Base-by-base conservation (phyloP, 1,140 invertebrate species). In the Palaemon carinicauda region DNA sequence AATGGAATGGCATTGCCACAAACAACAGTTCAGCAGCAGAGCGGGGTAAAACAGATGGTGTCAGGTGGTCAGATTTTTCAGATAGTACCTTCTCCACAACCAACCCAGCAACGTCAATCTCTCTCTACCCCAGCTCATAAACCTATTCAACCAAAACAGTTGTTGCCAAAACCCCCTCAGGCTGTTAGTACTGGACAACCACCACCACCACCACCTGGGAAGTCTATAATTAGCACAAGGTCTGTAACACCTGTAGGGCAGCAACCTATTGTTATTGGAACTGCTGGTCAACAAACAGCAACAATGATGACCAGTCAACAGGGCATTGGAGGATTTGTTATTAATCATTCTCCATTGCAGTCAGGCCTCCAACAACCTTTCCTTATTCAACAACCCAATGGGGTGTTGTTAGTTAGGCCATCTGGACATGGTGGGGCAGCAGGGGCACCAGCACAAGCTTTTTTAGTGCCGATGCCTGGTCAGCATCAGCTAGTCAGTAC, bases 1-100 rank as follows among this genome's bases (percentile, higher is more conserved):
- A 82, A 82, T 82, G 85, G 85, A 19, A 87, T 87, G 85, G 85
- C 81, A 54, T 21, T 87, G 27, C 85, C 85, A 56, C 85, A 87
- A 52, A 65, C 84, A 86, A 78, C 71, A 65, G 80, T 87, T 33
- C 85, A 75, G 73, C 85, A 75, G 73, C 85, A 80, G 31, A 19
- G 19, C 31, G n/a, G 85, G 85, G 79, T 87, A 21, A 87, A 87
- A 54, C 85, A 87, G 53, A 71, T 87, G 1, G 50, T 87, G 52
- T 82, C 79, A 21, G 85, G 85, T 41, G 80, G 80, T 19, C 85
- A 87, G 54, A 51, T 87, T 19, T 81, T 87, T 60, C 85, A 87
- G 71, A 81, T 87, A 27, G 85, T 87, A 50, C 81, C 85, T 29
- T 87, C 85, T 51, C 85, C 85, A 29, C 85, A 87, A 41, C 80